Evolutionary conservation across 2,888 invertebrate species (phyloP).

Genomic region (Dilophus febrilis): DNA sequence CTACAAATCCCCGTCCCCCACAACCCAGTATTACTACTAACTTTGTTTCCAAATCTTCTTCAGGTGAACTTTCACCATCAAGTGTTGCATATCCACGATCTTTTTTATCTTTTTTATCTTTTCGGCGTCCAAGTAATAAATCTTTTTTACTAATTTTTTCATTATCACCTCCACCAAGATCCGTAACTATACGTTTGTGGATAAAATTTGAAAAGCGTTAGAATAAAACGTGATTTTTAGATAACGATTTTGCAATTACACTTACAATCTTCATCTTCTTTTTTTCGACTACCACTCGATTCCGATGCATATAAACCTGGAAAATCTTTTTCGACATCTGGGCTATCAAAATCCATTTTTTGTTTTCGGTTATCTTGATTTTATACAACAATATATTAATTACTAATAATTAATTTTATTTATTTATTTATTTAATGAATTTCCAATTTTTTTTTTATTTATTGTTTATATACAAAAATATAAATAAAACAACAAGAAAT

Average conservation of each 20-base stretch:
- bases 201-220: too few relatives aligned
- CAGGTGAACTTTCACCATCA: conserved; percentile 85
- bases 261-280: conserved; percentile 74
- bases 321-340: conserved; percentile 80
- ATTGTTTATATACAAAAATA: too few relatives aligned
- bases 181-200: too few relatives aligned
- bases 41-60: conserved; percentile 72
- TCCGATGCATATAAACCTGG: conserved; percentile 76
- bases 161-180: conserved; percentile 66
- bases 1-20: background rate
- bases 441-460: too few relatives aligned
- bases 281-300: conserved; percentile 33
- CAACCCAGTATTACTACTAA: conserved; percentile 20
- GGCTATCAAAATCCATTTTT: conserved; percentile 38
- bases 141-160: conserved; percentile 67
- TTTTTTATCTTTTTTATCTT: conserved; percentile 73
- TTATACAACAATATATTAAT: too few relatives aligned
- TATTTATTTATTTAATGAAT: conserved; percentile 1
- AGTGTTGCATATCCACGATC: conserved; percentile 83
- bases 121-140: conserved; percentile 49
- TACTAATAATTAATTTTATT: too few relatives aligned
- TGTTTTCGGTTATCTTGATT: too few relatives aligned
- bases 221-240: too few relatives aligned
- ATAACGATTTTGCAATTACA: too few relatives aligned
- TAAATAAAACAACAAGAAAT: too few relatives aligned